Percentiles rank a stretch among this genome's conserved stretches.
phyloP scores from a whole-genome alignment of 2,113 vertebrate genomes.

The Cygnus atratus region DNA sequence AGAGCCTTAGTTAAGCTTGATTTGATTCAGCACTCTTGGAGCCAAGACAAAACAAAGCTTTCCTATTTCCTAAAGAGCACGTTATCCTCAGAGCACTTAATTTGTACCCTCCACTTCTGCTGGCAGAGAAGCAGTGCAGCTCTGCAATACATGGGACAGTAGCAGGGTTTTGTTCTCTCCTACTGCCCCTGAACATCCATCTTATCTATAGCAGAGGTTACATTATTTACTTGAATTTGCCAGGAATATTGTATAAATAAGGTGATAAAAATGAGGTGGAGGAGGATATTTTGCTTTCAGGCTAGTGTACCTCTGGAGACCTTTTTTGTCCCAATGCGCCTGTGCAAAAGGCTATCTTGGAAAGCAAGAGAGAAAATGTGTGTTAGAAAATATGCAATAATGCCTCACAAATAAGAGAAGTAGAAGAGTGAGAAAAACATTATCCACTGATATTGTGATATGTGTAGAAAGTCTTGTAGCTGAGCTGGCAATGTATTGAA shows the following conservation, averaged over 20 bases:
- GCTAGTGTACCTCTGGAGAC: not conserved
- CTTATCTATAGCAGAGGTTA: not conserved
- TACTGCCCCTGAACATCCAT: not conserved
- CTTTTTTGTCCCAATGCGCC: conserved; percentile 30
- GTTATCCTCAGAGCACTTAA: not conserved
- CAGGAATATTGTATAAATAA: not conserved
- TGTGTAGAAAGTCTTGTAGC: not conserved
- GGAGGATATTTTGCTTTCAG: conserved; percentile 16
- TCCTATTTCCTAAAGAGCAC: conserved; percentile 2
- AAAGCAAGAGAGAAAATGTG: not conserved
- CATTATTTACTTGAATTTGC: conserved; percentile 61
- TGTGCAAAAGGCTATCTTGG: conserved; percentile 8
- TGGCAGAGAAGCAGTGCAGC: not conserved
- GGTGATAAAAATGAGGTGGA: conserved; percentile 39
- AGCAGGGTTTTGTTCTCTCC: not conserved
- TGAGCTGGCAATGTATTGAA: not conserved
- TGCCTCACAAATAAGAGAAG: not conserved
- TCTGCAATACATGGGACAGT: not conserved
- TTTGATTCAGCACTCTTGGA: conserved; percentile 29
- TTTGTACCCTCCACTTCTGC: not conserved
- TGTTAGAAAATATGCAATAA: not conserved
- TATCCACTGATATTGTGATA: not conserved
- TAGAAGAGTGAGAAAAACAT: not conserved
- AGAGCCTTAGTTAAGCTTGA: conserved; percentile 44
- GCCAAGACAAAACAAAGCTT: conserved; percentile 42